These are phyloP conservation scores for Tryphoninae sp. DNA, from an alignment of 2,888 invertebrate species.

Conservation along the genomic window DNA sequence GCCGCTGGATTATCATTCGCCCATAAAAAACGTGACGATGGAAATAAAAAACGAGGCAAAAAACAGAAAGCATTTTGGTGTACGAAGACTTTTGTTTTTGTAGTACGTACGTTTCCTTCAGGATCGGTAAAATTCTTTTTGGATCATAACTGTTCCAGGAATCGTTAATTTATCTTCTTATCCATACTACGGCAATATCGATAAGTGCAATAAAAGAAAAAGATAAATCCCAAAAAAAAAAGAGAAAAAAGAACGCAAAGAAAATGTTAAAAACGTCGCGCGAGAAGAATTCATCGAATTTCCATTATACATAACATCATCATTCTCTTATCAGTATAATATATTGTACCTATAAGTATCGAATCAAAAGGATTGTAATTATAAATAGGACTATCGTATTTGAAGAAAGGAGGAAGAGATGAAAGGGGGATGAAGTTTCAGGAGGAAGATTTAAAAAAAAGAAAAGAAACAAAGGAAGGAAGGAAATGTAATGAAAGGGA, in stretches of 20 bases:
- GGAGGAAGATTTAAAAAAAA: neutral
- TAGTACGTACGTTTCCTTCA: constrained; percentile 35
- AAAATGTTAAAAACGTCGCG: constrained; percentile 30
- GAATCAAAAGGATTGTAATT: constrained; percentile 67
- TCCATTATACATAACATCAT: constrained; percentile 69
- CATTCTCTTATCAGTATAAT: constrained; percentile 65
- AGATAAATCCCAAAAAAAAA: constrained; percentile 16
- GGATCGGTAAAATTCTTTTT: constrained; percentile 61
- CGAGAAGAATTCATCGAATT: constrained; percentile 65
- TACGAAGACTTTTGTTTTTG: constrained; percentile 34
- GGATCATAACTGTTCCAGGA: constrained; percentile 43
- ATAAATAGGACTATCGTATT: constrained; percentile 63
- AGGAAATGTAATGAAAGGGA: constrained; percentile 23
- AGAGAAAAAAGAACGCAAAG: constrained; percentile 19
- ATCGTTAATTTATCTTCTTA: constrained; percentile 46
- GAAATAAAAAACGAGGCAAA: neutral
- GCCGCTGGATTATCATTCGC: constrained; percentile 60
- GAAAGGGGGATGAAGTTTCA: neutral
- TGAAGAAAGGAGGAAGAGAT: constrained; percentile 28
- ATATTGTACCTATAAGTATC: constrained; percentile 66
- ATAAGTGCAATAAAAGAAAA: constrained; percentile 62
- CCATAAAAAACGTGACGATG: constrained; percentile 40
- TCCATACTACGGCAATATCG: constrained; percentile 64
- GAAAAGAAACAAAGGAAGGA: constrained; percentile 37
- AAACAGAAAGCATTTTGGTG: constrained; percentile 31